Percentiles rank a stretch among this genome's conserved stretches.
These are phyloP conservation scores for Phaedon cochleariae DNA, from an alignment of 2,888 invertebrate genomes.

Conservation along the genomic window DNA sequence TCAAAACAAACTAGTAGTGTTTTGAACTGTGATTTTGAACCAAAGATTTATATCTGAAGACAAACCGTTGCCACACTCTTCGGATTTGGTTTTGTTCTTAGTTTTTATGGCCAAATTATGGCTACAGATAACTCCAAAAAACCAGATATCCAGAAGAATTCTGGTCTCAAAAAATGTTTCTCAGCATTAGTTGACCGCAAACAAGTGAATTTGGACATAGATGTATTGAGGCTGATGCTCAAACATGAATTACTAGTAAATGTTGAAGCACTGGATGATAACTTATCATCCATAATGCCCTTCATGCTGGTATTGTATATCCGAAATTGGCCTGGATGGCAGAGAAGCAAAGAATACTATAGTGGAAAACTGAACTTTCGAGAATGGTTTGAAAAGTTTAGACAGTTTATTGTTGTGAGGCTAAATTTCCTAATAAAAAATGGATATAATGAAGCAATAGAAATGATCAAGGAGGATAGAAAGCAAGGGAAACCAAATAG, in stretches of 20 bases:
- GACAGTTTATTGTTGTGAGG: conserved; percentile 41
- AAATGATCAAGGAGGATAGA: conserved; percentile 22
- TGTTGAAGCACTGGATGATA: conserved; percentile 34
- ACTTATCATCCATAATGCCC: conserved; percentile 38
- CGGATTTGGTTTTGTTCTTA: too few relatives aligned
- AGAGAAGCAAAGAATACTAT: conserved; percentile 45
- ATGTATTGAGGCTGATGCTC: conserved; percentile 43
- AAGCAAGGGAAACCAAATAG: not conserved
- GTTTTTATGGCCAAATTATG: not conserved
- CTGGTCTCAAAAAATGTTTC: conserved; percentile 44
- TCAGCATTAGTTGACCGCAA: conserved; percentile 46
- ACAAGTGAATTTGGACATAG: conserved; percentile 44
- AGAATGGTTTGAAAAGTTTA: conserved; percentile 46
- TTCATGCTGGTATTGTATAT: conserved; percentile 44
- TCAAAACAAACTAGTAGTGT: too few relatives aligned
- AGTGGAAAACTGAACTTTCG: conserved; percentile 44
- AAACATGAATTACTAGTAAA: conserved; percentile 42
- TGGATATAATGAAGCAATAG: conserved; percentile 33
- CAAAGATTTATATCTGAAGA: too few relatives aligned
- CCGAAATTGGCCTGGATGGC: conserved; percentile 49
- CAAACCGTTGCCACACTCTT: too few relatives aligned
- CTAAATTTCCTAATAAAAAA: conserved; percentile 40
- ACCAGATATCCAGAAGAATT: conserved; percentile 22
- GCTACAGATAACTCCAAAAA: not conserved
- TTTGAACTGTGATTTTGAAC: too few relatives aligned